These are phyloP conservation scores for Ormyrus rosae DNA, from an alignment of 2,888 invertebrate genomes.

Conservation along the genomic window DNA sequence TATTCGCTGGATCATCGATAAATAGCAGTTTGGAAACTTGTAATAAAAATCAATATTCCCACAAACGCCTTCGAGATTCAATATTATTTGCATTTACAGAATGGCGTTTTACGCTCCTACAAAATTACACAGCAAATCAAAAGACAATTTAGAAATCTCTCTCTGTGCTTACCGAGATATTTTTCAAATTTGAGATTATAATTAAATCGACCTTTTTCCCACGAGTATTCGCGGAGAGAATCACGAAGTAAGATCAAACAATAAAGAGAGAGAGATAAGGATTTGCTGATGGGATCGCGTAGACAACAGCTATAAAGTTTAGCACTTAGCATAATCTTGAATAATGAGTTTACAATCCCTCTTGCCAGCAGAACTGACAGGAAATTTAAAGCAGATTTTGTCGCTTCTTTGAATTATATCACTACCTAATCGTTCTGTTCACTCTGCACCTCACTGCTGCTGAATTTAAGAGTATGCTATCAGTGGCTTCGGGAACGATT, in stretches of 20 bases:
- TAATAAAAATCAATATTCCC: too few relatives aligned
- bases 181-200: constrained; percentile 15
- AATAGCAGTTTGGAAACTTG: too few relatives aligned
- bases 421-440: constrained; percentile 11
- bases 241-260: constrained; percentile 49
- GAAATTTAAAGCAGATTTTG: constrained; percentile 47
- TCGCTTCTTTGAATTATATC: constrained; percentile 23
- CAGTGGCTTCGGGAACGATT: neutral
- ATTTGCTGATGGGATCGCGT: constrained; percentile 37
- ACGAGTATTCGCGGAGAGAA: constrained; percentile 27
- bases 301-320: constrained; percentile 48
- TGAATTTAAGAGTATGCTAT: constrained; percentile 12
- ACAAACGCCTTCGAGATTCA: too few relatives aligned
- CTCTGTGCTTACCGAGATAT: constrained; percentile 11
- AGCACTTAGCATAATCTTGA: constrained; percentile 55
- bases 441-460: constrained; percentile 10
- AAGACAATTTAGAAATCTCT: too few relatives aligned
- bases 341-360: constrained; percentile 56
- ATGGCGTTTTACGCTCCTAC: too few relatives aligned
- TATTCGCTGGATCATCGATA: too few relatives aligned
- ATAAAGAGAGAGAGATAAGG: constrained; percentile 46
- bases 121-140: too few relatives aligned
- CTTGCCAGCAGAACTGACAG: constrained; percentile 8
- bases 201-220: constrained; percentile 30
- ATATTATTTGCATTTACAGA: too few relatives aligned